A percentile compares a stretch with the other conserved stretches of the same genome.
phyloP scores from a whole-genome alignment of 2,113 vertebrate species.

The Phalacrocorax brasilianus region DNA sequence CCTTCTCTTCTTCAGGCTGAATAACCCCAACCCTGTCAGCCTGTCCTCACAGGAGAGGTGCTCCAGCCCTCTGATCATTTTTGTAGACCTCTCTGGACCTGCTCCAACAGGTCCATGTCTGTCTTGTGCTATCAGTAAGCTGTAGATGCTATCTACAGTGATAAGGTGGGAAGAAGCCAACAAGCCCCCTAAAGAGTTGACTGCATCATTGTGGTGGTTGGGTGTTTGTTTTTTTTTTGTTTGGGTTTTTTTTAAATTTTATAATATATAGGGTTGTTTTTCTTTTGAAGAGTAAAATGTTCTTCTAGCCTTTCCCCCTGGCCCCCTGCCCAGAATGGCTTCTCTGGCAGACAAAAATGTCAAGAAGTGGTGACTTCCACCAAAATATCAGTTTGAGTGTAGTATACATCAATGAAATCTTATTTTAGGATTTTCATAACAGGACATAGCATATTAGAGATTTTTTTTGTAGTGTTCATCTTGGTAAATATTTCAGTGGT shows the following conservation, averaged over 20 bases:
- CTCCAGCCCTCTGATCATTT: not conserved
- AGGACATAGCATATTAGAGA: not conserved
- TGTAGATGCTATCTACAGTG: not conserved
- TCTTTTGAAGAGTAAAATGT: not conserved
- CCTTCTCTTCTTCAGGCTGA: not conserved
- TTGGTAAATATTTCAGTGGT: not conserved
- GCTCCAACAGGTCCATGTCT: not conserved
- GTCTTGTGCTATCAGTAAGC: not conserved
- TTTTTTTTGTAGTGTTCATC: not conserved
- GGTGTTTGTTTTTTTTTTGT: too few relatives aligned
- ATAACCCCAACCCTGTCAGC: not conserved
- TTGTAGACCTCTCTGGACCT: not conserved
- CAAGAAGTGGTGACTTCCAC: not conserved
- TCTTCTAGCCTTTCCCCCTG: not conserved
- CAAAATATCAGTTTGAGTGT: not conserved
- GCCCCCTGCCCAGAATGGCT: fast-evolving
- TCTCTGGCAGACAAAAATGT: not conserved
- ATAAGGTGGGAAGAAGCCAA: not conserved
- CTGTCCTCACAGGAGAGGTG: not conserved
- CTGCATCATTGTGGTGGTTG: not conserved
- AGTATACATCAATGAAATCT: not conserved
- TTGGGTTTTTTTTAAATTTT: not conserved
- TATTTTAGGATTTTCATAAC: not conserved
- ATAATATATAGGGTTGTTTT: not conserved
- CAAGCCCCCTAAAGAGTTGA: not conserved